Evolutionary conservation across 2,113 vertebrate species (phyloP).

Genomic region (Gila orcuttii): DNA sequence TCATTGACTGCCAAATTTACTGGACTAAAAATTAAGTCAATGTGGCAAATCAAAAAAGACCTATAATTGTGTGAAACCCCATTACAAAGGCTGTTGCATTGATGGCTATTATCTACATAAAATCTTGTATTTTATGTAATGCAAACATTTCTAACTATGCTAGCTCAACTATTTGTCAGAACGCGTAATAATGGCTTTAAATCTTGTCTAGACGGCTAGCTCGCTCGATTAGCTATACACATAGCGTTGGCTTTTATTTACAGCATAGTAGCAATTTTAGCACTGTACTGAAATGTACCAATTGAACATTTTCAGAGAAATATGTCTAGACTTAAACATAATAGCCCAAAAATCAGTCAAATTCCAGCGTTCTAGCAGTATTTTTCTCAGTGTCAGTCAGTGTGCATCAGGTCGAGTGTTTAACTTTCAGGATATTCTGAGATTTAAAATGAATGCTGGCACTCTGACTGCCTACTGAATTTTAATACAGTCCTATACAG

Average conservation of each 20-base stretch:
- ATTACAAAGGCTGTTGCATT: constrained; percentile 11
- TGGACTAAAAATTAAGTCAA: neutral
- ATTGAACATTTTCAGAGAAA: neutral
- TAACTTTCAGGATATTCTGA: neutral
- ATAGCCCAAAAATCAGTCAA: neutral
- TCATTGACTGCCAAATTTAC: constrained; percentile 20
- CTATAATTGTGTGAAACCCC: neutral
- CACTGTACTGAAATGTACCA: neutral
- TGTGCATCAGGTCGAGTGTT: neutral
- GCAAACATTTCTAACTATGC: neutral
- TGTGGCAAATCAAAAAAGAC: neutral
- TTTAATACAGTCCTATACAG: neutral
- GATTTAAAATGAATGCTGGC: constrained; percentile 17
- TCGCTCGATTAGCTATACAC: neutral
- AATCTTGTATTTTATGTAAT: neutral
- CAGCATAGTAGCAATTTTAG: neutral
- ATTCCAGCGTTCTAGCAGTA: neutral
- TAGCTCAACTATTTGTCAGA: neutral
- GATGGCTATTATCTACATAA: neutral
- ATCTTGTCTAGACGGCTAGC: neutral
- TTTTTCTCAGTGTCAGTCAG: constrained; percentile 19
- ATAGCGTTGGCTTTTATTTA: neutral
- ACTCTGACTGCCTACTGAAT: constrained; percentile 4
- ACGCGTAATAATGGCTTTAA: neutral
- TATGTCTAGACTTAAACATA: neutral